Base-by-base conservation (phyloP, 2,888 invertebrate genomes). In the Drosophila kambysellisi region DNA sequence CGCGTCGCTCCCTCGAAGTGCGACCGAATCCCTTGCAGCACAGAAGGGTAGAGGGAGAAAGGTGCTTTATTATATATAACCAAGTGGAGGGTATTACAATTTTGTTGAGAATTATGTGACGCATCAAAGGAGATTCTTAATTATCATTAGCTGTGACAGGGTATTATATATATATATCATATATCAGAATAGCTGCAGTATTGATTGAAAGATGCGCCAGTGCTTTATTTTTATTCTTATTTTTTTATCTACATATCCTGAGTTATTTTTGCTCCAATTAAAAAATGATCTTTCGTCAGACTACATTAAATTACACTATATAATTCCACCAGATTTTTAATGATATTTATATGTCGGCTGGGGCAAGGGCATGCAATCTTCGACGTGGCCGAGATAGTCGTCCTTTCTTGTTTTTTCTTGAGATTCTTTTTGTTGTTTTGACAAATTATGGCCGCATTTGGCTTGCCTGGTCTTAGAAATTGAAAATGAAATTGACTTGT, bases 401-500 rank as follows among this genome's bases (percentile, higher is more conserved):
- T 4, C 8, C 4, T 25, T 25, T 46, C 46, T 8, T 25, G 7
- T 60, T 56, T 56, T 57, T 33, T 62, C 33, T 39, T 30, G 29
- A 33, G 41, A 37, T 52, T 60, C 37, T 56, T 51, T 48, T 52
- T 60, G 4, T 39, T 48, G 71, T 76, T 79, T 89, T 89, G 84
- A 89, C 86, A 85, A 85, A 85, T 85, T 89, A 89, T 84, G 85
- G 82, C 85, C 82, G 72, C 82, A 78, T 86, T 83, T 86, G 83
- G 59, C 65, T 70, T 58, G 61, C 54, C 54, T 69, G 46, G 68
- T 72, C 68, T 66, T 70, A 73, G 74, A 76, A 87, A 87, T 84
- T 87, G 88, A 89, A 87, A 83, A 84, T 71, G 67, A 84, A 89
- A 84, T 84, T 88, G 89, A 84, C 89, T 84, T 84, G 82, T 79